These are phyloP conservation scores for Odontocolon sp. DNA, from an alignment of 2,888 invertebrate species.

Conservation along the genomic window DNA sequence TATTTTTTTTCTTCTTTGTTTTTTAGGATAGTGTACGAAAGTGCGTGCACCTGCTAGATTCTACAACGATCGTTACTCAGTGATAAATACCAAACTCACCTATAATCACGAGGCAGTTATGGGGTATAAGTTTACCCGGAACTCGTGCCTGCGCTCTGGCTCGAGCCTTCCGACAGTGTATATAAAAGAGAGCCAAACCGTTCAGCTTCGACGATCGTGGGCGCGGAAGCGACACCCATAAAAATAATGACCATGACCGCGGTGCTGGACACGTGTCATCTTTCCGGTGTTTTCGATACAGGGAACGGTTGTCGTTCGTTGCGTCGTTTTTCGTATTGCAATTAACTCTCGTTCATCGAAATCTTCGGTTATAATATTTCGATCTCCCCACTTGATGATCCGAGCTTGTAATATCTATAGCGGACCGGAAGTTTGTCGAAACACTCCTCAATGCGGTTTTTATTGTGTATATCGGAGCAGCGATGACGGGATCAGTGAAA, in stretches of 20 bases:
- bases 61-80: slow-evolving; percentile 62
- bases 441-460: background rate
- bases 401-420: slow-evolving; percentile 3
- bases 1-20: background rate
- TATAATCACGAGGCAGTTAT: slow-evolving; percentile 54
- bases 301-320: slow-evolving; percentile 19
- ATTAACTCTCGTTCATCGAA: slow-evolving; percentile 49
- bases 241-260: slow-evolving; percentile 69
- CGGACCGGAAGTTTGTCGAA: slow-evolving; percentile 53
- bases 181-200: slow-evolving; percentile 37
- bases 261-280: slow-evolving; percentile 73
- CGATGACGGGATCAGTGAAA: slow-evolving; percentile 21
- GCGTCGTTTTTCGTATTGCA: slow-evolving; percentile 19
- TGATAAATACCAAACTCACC: slow-evolving; percentile 65
- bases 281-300: slow-evolving; percentile 61
- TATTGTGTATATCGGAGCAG: slow-evolving; percentile 10
- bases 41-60: slow-evolving; percentile 62
- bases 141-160: slow-evolving; percentile 53
- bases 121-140: slow-evolving; percentile 41
- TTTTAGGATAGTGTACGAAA: slow-evolving; percentile 22
- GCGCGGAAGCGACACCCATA: slow-evolving; percentile 70
- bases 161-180: slow-evolving; percentile 46
- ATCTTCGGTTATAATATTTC: slow-evolving; percentile 50
- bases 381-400: slow-evolving; percentile 26
- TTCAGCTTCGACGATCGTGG: slow-evolving; percentile 59